Base-by-base conservation (phyloP, 1,140 invertebrate species). In the Anadara kagoshimensis region DNA sequence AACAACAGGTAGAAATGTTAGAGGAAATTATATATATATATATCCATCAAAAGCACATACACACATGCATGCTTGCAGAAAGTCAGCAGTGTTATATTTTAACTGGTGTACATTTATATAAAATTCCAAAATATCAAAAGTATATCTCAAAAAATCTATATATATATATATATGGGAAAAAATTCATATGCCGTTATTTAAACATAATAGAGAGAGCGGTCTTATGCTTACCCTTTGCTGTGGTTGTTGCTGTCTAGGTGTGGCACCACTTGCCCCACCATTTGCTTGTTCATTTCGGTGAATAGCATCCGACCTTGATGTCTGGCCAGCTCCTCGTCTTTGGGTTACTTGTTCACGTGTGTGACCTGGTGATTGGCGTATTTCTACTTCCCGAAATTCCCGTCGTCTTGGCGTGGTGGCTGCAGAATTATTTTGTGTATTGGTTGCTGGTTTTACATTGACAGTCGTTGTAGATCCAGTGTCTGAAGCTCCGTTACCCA, bases 341-440 rank as follows among this genome's bases (percentile, higher is more conserved):
- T 49, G 45, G 26, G 36, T 61, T 18, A 43, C 20, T 3, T 61
- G 54, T 4, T 57, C 24, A 11, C 20, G n/a, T 3, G 1, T 18
- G 1, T 41, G 57, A n/a, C 14, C 18, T 8, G 59, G 22, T 43
- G n/a, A 24, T 62, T 47, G 59, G 7, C 49, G 59, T 20, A 69
- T 62, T 53, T 69, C 67, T 18, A 69, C 67, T 43, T 69, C 67
- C 53, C 61, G 57, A 61, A 69, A 69, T 29, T 69, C 47, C 43
- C 57, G 51, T 45, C 62, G 61, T 43, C 58, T 41, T 22, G 67
- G 67, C 18, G 67, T 69, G 22, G 67, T 61, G 3, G 67, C 44
- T 20, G 10, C 58, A 1, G 43, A 44, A 16, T 24, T 24, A 8
- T 20, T 26, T 49, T 24, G 59, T 20, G 54, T 56, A 10, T 7